Evolutionary conservation across 1,140 invertebrate genomes (phyloP).

Genomic region (Acarapis woodi): DNA sequence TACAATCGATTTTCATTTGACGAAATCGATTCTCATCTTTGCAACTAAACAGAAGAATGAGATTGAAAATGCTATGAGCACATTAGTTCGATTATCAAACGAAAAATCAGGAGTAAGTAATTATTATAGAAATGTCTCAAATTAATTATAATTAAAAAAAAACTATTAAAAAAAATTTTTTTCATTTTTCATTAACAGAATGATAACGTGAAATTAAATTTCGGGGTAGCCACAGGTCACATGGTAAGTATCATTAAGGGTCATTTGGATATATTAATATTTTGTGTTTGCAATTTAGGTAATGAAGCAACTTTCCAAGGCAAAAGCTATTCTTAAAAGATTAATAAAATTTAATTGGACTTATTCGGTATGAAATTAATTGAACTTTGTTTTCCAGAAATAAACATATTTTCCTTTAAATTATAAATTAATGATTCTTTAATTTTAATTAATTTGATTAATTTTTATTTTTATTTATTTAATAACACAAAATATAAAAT

Average conservation of each 20-base stretch:
- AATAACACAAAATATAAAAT: no score
- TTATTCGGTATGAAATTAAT: slow-evolving; percentile 26
- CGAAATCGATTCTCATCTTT: slow-evolving; percentile 51
- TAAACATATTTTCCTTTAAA: neutral
- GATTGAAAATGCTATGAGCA: slow-evolving; percentile 49
- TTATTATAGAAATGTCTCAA: slow-evolving; percentile 7
- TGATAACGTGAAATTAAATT: slow-evolving; percentile 55
- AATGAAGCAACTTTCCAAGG: slow-evolving; percentile 56
- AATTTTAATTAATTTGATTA: no score
- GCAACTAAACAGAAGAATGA: slow-evolving; percentile 53
- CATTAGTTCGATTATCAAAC: slow-evolving; percentile 40
- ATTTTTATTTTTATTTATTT: no score
- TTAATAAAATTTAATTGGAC: slow-evolving; percentile 62
- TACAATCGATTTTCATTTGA: slow-evolving; percentile 25
- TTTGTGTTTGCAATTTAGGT: slow-evolving; percentile 40
- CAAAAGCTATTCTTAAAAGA: slow-evolving; percentile 68
- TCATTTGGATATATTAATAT: no score
- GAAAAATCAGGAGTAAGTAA: slow-evolving; percentile 23
- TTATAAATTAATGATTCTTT: no score
- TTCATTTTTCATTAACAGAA: slow-evolving; percentile 16
- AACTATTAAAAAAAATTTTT: neutral
- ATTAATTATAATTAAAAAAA: neutral
- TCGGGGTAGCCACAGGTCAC: slow-evolving; percentile 50
- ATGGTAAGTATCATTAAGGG: no score
- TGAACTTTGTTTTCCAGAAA: neutral